Conservation (phyloP, 64 coral and sea anemone genomes). For the Actinia equina region DNA sequence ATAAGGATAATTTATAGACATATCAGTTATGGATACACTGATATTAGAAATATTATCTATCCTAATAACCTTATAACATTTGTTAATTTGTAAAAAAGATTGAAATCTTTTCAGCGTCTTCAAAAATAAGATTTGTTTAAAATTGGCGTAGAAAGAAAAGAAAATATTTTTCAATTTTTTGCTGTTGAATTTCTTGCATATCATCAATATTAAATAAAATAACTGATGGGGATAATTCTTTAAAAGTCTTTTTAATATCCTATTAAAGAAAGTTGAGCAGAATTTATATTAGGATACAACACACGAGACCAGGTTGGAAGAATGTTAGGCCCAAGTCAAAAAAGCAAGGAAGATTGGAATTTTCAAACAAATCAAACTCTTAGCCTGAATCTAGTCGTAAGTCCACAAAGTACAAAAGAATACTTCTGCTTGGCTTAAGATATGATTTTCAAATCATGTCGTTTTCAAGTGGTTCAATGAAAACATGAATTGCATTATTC, state of each 20-base stretch:
- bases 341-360: neutral
- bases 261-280: no score
- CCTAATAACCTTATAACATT: no score
- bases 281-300: neutral
- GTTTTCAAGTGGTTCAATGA: conserved; percentile 5
- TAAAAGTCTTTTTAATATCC: no score
- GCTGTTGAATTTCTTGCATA: no score
- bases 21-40: no score
- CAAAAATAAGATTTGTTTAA: no score
- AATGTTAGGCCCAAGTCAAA: neutral
- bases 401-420: neutral
- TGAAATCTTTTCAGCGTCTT: no score
- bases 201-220: neutral
- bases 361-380: neutral
- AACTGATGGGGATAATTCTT: neutral
- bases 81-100: neutral
- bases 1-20: no score
- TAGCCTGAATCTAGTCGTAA: neutral
- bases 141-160: no score
- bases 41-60: no score
- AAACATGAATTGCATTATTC: conserved; percentile 10
- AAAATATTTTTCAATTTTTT: no score
- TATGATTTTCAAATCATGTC: neutral
- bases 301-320: neutral
- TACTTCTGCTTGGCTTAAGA: neutral